Evolutionary conservation across 2,797 vertebrate species (phyloP).

Genomic region (Gorsachius magnificus): DNA sequence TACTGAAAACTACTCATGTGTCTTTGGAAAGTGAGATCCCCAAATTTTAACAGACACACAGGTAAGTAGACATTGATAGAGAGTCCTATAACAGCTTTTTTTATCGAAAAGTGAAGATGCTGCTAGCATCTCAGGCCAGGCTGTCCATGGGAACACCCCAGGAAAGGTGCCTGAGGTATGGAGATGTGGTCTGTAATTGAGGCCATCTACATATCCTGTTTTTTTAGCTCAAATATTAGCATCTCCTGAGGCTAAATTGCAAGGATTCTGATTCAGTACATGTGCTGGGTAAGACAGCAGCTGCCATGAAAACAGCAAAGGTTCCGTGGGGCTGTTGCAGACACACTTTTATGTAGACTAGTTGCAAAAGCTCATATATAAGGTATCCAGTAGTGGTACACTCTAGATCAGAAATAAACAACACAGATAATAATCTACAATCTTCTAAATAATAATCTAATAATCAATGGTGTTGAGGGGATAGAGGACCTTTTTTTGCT

Average conservation of each 20-base stretch:
- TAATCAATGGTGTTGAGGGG: neutral
- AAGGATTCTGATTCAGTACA: neutral
- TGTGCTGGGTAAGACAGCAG: neutral
- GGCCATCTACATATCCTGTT: neutral
- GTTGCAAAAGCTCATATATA: neutral
- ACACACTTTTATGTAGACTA: neutral
- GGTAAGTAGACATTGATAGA: neutral
- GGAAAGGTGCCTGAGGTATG: neutral
- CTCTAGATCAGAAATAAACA: neutral
- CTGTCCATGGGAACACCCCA: neutral
- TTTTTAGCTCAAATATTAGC: neutral
- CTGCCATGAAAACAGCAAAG: neutral
- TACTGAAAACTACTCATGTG: neutral
- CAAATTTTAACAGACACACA: neutral
- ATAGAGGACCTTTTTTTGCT: neutral
- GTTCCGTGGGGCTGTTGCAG: neutral
- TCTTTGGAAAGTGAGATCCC: neutral
- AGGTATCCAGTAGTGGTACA: neutral
- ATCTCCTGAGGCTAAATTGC: neutral
- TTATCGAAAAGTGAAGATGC: neutral
- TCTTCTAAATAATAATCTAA: neutral
- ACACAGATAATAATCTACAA: neutral
- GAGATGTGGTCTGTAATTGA: neutral
- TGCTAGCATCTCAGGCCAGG: neutral
- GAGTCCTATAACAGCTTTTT: neutral